phyloP scores from a whole-genome alignment of 1,140 invertebrate species.

The Eriosoma lanigerum region DNA sequence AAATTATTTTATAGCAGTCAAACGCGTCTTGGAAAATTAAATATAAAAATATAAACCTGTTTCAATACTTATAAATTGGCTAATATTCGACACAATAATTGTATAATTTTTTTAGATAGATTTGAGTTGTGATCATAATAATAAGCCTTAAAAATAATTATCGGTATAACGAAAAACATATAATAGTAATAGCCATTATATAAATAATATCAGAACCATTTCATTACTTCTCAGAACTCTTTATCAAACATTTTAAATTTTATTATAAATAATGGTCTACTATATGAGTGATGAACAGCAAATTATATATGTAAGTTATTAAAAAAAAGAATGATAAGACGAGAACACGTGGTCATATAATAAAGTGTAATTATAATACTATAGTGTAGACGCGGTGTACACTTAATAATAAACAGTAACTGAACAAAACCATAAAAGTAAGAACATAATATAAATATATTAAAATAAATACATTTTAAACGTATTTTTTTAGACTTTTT shows the following conservation, averaged over 20 bases:
- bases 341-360: neutral
- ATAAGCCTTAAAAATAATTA: neutral
- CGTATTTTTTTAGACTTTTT: too few species aligned
- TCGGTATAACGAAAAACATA: neutral
- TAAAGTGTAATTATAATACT: neutral
- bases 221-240: conserved; percentile 8
- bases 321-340: neutral
- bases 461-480: too few species aligned
- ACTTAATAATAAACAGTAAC: too few species aligned
- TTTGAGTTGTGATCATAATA: neutral
- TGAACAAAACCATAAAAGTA: too few species aligned
- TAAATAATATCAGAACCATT: conserved; percentile 3
- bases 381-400: too few species aligned
- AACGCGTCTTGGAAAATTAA: too few species aligned
- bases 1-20: too few species aligned
- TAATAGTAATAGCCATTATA: neutral
- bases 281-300: neutral
- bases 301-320: neutral
- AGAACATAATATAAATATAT: too few species aligned
- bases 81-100: too few species aligned
- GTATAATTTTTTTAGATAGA: too few species aligned
- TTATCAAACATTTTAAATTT: neutral
- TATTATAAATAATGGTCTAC: neutral
- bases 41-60: too few species aligned
- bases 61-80: too few species aligned